phyloP scores from a whole-genome alignment of 37 sponge, comb jelly and placozoan species.

The Geodia barretti region DNA sequence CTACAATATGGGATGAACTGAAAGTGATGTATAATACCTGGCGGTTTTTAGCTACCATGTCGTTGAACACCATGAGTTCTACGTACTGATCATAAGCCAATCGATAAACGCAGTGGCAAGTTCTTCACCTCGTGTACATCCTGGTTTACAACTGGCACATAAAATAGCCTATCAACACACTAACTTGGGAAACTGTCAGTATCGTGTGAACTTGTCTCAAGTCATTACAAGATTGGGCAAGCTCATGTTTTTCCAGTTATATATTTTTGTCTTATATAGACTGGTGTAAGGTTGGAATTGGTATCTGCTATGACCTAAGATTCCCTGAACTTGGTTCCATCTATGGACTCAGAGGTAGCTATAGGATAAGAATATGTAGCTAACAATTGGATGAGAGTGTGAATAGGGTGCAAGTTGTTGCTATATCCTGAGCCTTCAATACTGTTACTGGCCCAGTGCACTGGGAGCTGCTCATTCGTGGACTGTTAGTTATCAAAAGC shows the following conservation, averaged over 20 bases:
- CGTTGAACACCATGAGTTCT: no score
- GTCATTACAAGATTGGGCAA: no score
- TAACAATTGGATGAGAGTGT: neutral
- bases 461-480: slow-evolving; percentile 91
- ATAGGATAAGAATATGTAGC: neutral
- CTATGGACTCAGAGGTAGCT: slow-evolving; percentile 65
- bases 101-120: neutral
- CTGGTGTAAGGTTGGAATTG: slow-evolving; percentile 91
- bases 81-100: neutral
- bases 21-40: no score
- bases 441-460: slow-evolving; percentile 95
- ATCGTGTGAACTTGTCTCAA: neutral
- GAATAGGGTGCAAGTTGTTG: slow-evolving; percentile 77
- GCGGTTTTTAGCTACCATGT: no score
- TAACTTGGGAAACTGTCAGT: neutral
- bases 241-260: neutral
- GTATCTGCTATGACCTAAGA: slow-evolving; percentile 95
- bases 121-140: neutral
- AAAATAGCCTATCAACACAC: neutral
- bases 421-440: slow-evolving; percentile 95
- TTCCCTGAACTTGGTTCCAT: slow-evolving; percentile 90
- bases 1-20: neutral
- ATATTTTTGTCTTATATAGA: no score
- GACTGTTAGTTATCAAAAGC: slow-evolving; percentile 25
- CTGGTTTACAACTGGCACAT: neutral